phyloP scores from a whole-genome alignment of 2,888 invertebrate genomes.

The Cataglyphis cursor region DNA sequence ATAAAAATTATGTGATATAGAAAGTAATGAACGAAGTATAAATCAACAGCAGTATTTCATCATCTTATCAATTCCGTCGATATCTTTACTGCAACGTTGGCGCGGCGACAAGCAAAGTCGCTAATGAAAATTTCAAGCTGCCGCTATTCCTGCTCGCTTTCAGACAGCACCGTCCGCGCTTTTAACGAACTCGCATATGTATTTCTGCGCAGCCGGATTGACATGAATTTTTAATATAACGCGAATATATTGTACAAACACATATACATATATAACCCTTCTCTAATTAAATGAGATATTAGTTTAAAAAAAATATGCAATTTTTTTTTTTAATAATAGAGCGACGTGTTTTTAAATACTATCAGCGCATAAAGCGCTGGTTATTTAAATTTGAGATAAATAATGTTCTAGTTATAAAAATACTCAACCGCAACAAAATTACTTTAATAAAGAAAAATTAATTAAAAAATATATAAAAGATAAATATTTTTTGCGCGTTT shows the following conservation, averaged over 20 bases:
- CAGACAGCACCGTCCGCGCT: background rate
- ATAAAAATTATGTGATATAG: background rate
- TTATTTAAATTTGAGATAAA: background rate
- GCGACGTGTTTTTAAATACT: background rate
- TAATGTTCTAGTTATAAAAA: background rate
- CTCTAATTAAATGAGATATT: conserved; percentile 31
- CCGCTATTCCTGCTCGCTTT: conserved; percentile 11
- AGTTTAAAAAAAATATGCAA: conserved; percentile 4
- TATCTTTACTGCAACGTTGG: background rate
- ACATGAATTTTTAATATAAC: conserved; percentile 47
- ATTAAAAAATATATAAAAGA: background rate
- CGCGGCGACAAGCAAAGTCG: background rate
- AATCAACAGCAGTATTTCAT: background rate
- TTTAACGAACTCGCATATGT: conserved; percentile 54
- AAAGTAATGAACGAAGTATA: background rate
- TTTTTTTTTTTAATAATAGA: conserved; percentile 27
- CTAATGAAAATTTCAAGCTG: conserved; percentile 52
- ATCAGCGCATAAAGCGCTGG: background rate
- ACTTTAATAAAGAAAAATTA: background rate
- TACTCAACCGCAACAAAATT: background rate
- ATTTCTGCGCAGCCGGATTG: conserved; percentile 37
- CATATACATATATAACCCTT: background rate
- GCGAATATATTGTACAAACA: conserved; percentile 26
- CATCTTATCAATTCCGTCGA: conserved; percentile 45
- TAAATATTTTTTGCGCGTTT: background rate